A percentile compares a stretch with the other conserved stretches of the same genome.
Conservation (phyloP, 2,113 vertebrate species). For the Delphinus delphis region DNA sequence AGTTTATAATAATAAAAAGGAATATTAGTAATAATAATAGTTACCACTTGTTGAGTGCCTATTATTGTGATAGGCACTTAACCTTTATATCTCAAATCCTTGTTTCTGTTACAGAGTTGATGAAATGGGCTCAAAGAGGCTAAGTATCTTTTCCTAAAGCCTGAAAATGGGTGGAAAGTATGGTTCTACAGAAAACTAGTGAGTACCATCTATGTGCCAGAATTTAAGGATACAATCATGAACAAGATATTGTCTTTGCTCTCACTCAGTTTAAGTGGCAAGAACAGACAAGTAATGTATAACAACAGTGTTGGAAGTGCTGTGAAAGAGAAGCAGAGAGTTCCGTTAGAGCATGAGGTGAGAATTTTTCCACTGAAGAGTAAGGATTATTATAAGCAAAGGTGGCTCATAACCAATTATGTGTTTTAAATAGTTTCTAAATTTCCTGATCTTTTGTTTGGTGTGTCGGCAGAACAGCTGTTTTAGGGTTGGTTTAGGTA, state of each 20-base stretch:
- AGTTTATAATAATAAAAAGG: conserved; percentile 38
- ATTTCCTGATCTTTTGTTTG: conserved; percentile 47
- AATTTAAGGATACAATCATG: conserved; percentile 43
- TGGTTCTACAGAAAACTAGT: not conserved
- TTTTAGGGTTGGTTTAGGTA: conserved; percentile 41
- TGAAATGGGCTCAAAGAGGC: conserved; percentile 12
- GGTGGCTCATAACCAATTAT: conserved; percentile 12
- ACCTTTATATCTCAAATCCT: conserved; percentile 24
- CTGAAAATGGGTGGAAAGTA: conserved; percentile 31
- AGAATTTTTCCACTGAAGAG: conserved; percentile 17
- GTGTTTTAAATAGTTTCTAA: conserved; percentile 50
- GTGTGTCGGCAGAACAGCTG: conserved; percentile 44
- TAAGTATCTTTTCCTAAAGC: not conserved
- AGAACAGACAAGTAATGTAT: conserved; percentile 13
- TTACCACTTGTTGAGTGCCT: not conserved
- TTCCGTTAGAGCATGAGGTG: not conserved
- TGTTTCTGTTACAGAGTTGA: conserved; percentile 23
- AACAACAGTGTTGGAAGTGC: not conserved
- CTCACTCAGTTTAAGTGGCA: conserved; percentile 26
- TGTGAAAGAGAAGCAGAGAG: conserved; percentile 7
- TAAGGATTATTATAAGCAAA: conserved; percentile 32
- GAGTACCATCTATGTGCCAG: not conserved
- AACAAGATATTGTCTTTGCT: not conserved
- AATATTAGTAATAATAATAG: not conserved
- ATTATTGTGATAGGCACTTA: not conserved